Evolutionary conservation across 2,113 vertebrate genomes (phyloP), one percentile per base, ranked within the genome.

Genomic region (Nothoprocta pentlandii): DNA sequence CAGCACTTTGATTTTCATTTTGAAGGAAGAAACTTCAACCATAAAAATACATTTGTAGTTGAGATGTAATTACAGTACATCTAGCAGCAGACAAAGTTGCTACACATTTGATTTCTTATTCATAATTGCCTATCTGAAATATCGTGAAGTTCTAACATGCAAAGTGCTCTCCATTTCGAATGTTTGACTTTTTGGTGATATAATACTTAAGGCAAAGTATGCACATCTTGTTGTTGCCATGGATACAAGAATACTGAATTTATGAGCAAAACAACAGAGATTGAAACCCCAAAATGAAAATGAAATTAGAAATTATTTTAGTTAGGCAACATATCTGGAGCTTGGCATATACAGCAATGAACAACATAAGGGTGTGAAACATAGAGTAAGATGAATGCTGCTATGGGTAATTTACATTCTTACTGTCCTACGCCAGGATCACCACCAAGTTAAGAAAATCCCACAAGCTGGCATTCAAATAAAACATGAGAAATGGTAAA

Each of bases 241-340:
- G 87, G 94, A 39, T n/a, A 85, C 86, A 89, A 85, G 75, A 81
- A 78, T 75, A 93, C 51, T 77, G 76, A 91, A 67, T 82, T 87
- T 74, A 59, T 67, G 51, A 94, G 59, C 23, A 90, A 86, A 93
- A 94, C 67, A 87, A 36, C 19, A 64, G 76, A 67, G 70, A 66
- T 63, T 47, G 56, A 93, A 94, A 96, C 59, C 16, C 41, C 90
- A 41, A 91, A 87, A 87, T 82, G 20, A 82, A 95, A 95, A 80
- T 56, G 9, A 89, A 87, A 44, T 76, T 87, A 80, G 58, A 92
- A 86, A 56, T 61, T 1, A 14, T 25, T 91, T 87, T 28, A 58
- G n/a, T 80, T 74, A 54, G 12, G 36, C 23, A 25, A 58, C 17
- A 61, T 41, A 62, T 58, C 10, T 58, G 39, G 14, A 74, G 14